Evolutionary conservation across 2,113 vertebrate genomes (phyloP).

Genomic region (Aplodontia rufa): DNA sequence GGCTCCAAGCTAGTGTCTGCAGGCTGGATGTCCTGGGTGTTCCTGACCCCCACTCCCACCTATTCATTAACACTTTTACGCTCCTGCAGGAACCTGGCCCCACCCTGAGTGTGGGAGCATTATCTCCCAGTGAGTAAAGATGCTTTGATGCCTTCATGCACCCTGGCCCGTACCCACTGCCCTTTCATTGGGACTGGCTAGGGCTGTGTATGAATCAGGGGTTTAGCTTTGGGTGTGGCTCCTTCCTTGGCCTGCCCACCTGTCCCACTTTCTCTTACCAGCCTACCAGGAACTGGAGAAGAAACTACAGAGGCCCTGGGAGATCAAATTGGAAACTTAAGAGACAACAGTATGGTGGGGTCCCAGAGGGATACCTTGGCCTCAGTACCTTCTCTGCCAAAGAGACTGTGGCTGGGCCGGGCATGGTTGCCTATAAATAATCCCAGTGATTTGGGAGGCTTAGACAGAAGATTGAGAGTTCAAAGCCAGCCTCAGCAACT

Average conservation of each 20-base stretch:
- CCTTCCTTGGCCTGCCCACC: background rate
- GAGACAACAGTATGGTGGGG: no score
- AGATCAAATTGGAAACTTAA: no score
- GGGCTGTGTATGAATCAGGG: conserved; percentile 38
- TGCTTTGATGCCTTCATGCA: conserved; percentile 43
- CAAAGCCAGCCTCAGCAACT: no score
- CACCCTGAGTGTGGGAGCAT: conserved; percentile 18
- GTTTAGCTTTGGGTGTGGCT: conserved; percentile 43
- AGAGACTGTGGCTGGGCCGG: background rate
- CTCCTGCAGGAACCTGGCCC: background rate
- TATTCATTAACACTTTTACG: conserved; percentile 49
- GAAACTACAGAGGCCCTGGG: background rate
- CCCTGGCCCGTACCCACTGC: background rate
- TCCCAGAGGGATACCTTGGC: no score
- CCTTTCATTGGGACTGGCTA: conserved; percentile 33
- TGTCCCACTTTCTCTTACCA: conserved; percentile 21
- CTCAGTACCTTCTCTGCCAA: background rate
- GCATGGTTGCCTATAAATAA: no score
- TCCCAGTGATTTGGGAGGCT: no score
- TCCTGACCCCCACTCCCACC: background rate
- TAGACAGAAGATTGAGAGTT: no score
- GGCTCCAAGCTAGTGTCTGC: background rate
- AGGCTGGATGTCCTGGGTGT: background rate
- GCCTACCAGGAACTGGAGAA: background rate
- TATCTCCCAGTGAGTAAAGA: background rate